Percentiles rank a stretch among this genome's conserved stretches.
Conservation (phyloP, 2,113 vertebrate genomes). For the Egretta garzetta region DNA sequence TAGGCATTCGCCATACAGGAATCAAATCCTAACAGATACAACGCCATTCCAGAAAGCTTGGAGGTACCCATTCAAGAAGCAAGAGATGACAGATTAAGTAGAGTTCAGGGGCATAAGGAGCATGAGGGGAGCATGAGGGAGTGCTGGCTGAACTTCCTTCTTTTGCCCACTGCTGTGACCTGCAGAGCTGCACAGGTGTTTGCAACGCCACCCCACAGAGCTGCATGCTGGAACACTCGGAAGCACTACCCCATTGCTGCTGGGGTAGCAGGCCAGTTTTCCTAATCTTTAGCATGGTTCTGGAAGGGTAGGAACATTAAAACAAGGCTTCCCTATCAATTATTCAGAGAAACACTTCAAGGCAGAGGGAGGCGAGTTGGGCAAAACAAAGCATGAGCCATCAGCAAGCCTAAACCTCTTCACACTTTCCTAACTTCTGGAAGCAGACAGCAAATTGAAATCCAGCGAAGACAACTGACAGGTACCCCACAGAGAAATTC, state of each 20-base stretch:
- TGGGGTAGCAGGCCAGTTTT: not conserved
- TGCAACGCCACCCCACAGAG: not conserved
- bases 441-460: not conserved
- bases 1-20: accelerated
- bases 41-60: not conserved
- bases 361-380: not conserved
- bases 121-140: not conserved
- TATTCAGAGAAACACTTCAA: not conserved
- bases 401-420: not conserved
- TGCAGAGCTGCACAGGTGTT: not conserved
- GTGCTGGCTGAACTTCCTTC: too few species aligned
- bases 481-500: not conserved
- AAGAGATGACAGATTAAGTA: not conserved
- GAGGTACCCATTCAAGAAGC: not conserved
- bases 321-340: not conserved
- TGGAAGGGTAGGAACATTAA: not conserved
- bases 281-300: not conserved
- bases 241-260: not conserved
- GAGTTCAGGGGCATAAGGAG: not conserved
- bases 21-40: not conserved
- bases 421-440: not conserved
- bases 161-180: not conserved
- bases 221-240: not conserved
- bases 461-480: not conserved
- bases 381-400: not conserved